These are phyloP conservation scores for Potorous gilbertii DNA, from an alignment of 2,797 vertebrate species.

Conservation along the genomic window DNA sequence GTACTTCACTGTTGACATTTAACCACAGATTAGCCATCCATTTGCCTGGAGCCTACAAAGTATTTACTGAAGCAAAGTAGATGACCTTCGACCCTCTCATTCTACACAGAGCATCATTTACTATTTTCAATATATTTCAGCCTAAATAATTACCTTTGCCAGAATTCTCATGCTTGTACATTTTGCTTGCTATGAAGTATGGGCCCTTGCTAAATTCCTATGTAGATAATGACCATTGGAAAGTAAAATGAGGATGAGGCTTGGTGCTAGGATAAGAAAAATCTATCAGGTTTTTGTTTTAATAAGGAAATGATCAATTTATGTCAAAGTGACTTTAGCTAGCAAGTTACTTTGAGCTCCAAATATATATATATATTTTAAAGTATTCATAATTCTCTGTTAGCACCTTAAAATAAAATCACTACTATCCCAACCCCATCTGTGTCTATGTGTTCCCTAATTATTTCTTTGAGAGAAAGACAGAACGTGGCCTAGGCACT, in stretches of 20 bases:
- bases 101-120: neutral
- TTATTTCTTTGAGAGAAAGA: slow-evolving; percentile 25
- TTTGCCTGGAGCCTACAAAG: neutral
- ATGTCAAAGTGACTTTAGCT: neutral
- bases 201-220: neutral
- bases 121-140: neutral
- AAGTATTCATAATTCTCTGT: neutral
- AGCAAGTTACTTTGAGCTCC: neutral
- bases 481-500: slow-evolving; percentile 50
- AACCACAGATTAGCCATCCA: neutral
- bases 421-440: neutral
- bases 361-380: neutral
- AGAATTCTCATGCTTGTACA: neutral
- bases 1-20: neutral
- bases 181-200: neutral
- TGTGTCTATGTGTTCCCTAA: neutral
- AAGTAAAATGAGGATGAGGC: neutral
- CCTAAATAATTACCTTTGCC: neutral
- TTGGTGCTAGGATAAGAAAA: neutral
- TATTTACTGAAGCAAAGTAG: neutral
- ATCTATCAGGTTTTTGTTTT: neutral
- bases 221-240: neutral
- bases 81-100: neutral
- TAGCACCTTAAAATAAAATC: neutral
- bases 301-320: neutral